Evolutionary conservation across 2,797 vertebrate genomes (phyloP), one percentile per base, ranked within the genome.

Genomic region (Phoxinus dragarum): DNA sequence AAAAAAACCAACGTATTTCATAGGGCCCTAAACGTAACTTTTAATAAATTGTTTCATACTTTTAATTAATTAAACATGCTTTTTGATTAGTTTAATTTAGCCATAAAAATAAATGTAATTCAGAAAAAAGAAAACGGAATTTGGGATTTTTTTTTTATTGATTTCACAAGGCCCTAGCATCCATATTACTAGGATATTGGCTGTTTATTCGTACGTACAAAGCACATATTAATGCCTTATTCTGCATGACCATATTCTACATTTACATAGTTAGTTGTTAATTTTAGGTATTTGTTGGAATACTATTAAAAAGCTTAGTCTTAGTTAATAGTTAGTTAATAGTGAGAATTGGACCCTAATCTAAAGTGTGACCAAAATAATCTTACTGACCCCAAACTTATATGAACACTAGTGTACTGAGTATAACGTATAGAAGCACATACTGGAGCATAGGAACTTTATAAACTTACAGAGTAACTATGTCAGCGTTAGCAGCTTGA

Each of bases 401-500:
- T 36, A 23, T 38, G 23, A 74, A 21, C 0, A 2, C 17, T 31
- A 34, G 27, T 75, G 73, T 54, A 36, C 38, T 42, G 7, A 2
- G 56, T 64, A 10, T 23, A 44, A 59, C n/a, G 1, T 40, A 21
- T 1, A 44, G 16, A 49, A 3, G 6, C 54, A 74, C 40, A 72
- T 31, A 54, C 12, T 71, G 6, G 8, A 12, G 11, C 31, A 44
- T 2, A 52, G 40, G 6, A 14, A 8, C 2, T 1, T 4, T 4
- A 5, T 71, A 75, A 23, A 92, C 98, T 91, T 92, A 99, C 98
- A 99, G 92, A 0, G 98, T 99, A 81, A 99, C 98, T 0, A 99
- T 99, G 90, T 99, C 98, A 0, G 98, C 98, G 0, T 99, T 99
- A 82, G 98, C 98, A 2, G 96, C 97, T 89, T 97, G 97, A 34